A percentile compares a stretch with the other conserved stretches of the same genome.
Conservation (phyloP, 1,140 invertebrate genomes). For the Drosophila truncata region DNA sequence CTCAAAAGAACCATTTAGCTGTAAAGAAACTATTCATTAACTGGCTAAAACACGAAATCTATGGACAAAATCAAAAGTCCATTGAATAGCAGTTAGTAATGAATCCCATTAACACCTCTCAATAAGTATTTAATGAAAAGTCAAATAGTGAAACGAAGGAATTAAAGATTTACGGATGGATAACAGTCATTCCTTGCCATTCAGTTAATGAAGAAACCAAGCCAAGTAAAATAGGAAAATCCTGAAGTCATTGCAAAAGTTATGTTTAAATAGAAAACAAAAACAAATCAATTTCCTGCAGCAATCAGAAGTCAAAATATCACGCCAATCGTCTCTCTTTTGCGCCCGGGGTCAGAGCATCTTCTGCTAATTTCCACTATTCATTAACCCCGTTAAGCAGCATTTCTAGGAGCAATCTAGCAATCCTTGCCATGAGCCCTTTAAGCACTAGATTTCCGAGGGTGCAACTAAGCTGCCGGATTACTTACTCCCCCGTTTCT, state of each 20-base stretch:
- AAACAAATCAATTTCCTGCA: neutral
- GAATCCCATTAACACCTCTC: neutral
- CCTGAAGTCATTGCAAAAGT: neutral
- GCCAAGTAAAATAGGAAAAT: neutral
- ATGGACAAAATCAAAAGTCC: constrained; percentile 1
- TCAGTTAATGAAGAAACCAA: neutral
- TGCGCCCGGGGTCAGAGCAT: neutral
- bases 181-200: neutral
- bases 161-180: neutral
- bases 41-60: neutral
- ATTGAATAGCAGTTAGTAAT: neutral
- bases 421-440: constrained; percentile 1
- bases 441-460: constrained; percentile 8
- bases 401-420: constrained; percentile 1
- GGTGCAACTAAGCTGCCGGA: constrained; percentile 2
- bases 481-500: constrained; percentile 7
- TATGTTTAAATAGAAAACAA: neutral
- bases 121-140: neutral
- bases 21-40: constrained; percentile 19
- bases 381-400: constrained; percentile 13
- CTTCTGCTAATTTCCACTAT: constrained; percentile 14
- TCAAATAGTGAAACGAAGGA: neutral
- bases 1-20: neutral
- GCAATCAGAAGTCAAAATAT: neutral
- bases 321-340: too few relatives aligned